phyloP scores from a whole-genome alignment of 2,113 vertebrate species.

The Paraplagusia blochii region DNA sequence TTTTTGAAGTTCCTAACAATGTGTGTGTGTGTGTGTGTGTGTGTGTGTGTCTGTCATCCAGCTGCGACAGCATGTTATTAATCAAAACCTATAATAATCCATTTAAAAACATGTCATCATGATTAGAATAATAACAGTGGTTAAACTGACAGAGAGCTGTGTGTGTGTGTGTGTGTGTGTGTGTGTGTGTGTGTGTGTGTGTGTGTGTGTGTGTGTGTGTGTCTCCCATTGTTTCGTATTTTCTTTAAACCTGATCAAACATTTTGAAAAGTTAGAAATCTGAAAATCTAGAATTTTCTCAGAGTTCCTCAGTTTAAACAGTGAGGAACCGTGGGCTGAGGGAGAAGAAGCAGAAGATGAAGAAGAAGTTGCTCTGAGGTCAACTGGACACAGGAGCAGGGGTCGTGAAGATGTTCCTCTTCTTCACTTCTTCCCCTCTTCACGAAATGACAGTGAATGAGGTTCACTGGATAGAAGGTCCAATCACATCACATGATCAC shows the following conservation, averaged over 20 bases:
- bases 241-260: constrained; percentile 28
- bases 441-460: too few species aligned
- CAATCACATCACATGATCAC: too few species aligned
- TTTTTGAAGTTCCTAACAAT: not conserved
- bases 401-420: too few species aligned
- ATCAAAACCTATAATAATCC: constrained; percentile 75
- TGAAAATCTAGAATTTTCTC: too few species aligned
- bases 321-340: too few species aligned
- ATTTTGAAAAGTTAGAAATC: too few species aligned
- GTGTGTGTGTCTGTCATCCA: constrained; percentile 23
- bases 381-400: too few species aligned
- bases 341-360: too few species aligned
- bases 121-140: constrained; percentile 75
- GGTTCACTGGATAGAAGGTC: too few species aligned
- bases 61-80: constrained; percentile 69
- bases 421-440: too few species aligned
- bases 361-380: too few species aligned
- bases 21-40: constrained; percentile 10
- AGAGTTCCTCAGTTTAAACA: too few species aligned
- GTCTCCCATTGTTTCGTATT: constrained; percentile 17
- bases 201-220: constrained; percentile 27
- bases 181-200: constrained; percentile 33
- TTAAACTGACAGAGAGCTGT: constrained; percentile 64
- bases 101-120: constrained; percentile 76
- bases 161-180: constrained; percentile 40